phyloP scores from a whole-genome alignment of 2,888 invertebrate species.

The Eristalis intricaria region DNA sequence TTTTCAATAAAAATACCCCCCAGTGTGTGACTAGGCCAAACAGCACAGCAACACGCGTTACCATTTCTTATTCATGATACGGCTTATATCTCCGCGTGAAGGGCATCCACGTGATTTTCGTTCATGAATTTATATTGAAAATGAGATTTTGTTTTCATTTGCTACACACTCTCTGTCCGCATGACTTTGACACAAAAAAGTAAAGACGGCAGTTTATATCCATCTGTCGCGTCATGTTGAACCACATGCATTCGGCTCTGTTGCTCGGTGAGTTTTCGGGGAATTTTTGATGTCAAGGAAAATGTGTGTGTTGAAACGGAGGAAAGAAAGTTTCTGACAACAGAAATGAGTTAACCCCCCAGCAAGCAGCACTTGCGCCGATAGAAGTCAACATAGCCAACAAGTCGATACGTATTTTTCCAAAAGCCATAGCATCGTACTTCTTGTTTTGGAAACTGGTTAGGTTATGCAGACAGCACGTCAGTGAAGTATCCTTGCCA shows the following conservation, averaged over 20 bases:
- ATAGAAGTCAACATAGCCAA: no score
- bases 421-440: no score
- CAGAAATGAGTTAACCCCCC: no score
- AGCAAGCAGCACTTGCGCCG: no score
- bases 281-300: not conserved
- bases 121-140: slow-evolving; percentile 72
- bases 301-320: no score
- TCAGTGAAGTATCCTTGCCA: no score
- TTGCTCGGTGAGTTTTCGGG: not conserved
- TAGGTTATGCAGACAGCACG: no score
- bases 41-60: not conserved
- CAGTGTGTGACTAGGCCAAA: slow-evolving; percentile 20
- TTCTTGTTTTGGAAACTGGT: no score
- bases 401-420: no score
- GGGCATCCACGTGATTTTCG: slow-evolving; percentile 40
- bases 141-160: slow-evolving; percentile 39
- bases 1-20: slow-evolving; percentile 43
- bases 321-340: no score
- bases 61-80: not conserved
- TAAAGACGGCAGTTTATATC: no score
- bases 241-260: not conserved
- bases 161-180: not conserved
- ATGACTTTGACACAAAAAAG: not conserved
- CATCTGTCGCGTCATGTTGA: not conserved
- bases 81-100: not conserved